These are phyloP conservation scores for Allacma fusca DNA, from an alignment of 2,888 invertebrate species.

Conservation along the genomic window DNA sequence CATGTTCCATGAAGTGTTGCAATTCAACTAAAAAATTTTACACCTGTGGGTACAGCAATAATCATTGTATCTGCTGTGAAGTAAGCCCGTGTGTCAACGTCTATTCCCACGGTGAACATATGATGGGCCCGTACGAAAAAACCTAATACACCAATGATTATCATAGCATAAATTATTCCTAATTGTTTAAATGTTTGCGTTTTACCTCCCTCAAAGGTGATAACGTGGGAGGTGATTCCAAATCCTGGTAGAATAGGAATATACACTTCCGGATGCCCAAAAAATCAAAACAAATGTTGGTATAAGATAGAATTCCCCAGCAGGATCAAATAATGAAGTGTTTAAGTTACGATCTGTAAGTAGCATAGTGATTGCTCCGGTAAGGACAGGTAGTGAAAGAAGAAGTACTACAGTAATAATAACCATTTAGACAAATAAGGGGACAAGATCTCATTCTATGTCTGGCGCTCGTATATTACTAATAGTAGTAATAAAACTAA, in stretches of 20 bases:
- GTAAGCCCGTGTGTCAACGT: conserved; percentile 83
- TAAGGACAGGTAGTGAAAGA: conserved; percentile 77
- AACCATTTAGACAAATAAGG: conserved; percentile 77
- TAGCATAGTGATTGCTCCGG: conserved; percentile 82
- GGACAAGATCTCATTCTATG: conserved; percentile 75
- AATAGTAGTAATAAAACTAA: conserved; percentile 82
- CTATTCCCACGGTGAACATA: conserved; percentile 85
- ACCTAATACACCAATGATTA: conserved; percentile 81
- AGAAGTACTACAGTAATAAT: conserved; percentile 73
- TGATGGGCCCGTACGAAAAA: conserved; percentile 87
- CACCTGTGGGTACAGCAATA: conserved; percentile 85
- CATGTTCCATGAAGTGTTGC: no score
- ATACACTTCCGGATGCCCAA: conserved; percentile 87
- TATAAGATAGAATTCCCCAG: conserved; percentile 81
- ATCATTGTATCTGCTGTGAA: conserved; percentile 86
- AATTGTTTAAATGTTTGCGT: conserved; percentile 76
- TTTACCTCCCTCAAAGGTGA: conserved; percentile 78
- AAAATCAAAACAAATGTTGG: conserved; percentile 88
- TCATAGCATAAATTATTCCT: conserved; percentile 85
- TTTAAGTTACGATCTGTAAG: conserved; percentile 84
- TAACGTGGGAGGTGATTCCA: conserved; percentile 82
- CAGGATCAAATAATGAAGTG: conserved; percentile 82
- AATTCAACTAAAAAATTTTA: conserved; percentile 83
- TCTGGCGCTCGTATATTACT: conserved; percentile 73
- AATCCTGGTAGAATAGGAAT: conserved; percentile 85